Evolutionary conservation across 2,888 invertebrate species (phyloP).

Genomic region (Diarsia mendica): DNA sequence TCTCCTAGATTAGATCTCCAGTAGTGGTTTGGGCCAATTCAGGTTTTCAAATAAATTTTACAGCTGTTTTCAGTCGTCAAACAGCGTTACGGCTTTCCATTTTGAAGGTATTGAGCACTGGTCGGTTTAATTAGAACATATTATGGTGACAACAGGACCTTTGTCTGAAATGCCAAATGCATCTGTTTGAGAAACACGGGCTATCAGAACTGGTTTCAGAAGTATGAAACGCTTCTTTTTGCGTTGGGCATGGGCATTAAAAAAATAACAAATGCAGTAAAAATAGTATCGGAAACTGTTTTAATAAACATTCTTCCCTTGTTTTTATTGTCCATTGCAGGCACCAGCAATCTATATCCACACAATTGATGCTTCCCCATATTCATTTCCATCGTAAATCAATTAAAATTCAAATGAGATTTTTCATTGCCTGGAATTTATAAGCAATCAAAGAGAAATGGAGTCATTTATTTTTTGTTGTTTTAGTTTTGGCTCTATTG

Average conservation of each 20-base stretch:
- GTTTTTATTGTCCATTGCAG: slow-evolving; percentile 26
- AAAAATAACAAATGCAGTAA: neutral
- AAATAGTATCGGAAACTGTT: neutral
- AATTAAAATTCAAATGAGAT: slow-evolving; percentile 77
- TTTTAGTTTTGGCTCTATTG: slow-evolving; percentile 12
- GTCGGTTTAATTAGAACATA: no score
- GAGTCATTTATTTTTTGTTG: slow-evolving; percentile 32
- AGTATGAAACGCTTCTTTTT: neutral
- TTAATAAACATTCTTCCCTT: slow-evolving; percentile 17
- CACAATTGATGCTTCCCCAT: slow-evolving; percentile 42
- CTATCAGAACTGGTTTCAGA: neutral
- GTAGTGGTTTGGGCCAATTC: no score
- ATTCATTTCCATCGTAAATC: slow-evolving; percentile 72
- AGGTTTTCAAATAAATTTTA: no score
- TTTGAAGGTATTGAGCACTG: no score
- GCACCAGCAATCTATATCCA: slow-evolving; percentile 38
- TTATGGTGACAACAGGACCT: no score
- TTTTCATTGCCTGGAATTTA: slow-evolving; percentile 68
- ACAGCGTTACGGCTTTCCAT: no score
- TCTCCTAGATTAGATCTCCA: no score
- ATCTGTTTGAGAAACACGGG: neutral
- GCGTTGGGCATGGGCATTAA: neutral
- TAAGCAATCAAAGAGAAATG: slow-evolving; percentile 51
- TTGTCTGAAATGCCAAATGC: neutral
- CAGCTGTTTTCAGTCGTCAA: no score